phyloP scores from a whole-genome alignment of 2,113 vertebrate genomes.

The Tachysurus fulvidraco region DNA sequence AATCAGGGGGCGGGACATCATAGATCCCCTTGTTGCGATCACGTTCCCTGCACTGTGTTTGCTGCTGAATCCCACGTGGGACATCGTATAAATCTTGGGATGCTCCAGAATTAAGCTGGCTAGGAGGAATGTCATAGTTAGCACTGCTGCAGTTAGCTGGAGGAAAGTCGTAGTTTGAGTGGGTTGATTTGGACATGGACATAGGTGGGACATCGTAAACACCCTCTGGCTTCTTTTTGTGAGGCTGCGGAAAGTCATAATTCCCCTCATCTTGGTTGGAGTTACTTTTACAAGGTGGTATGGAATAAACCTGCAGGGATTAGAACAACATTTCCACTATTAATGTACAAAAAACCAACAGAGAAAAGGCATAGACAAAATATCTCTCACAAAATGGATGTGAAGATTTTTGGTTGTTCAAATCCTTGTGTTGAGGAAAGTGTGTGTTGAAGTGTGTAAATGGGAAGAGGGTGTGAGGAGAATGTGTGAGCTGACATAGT shows the following conservation, averaged over 20 bases:
- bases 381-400: slow-evolving; percentile 17
- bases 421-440: too few relatives aligned
- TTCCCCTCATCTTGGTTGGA: slow-evolving; percentile 73
- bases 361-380: not conserved
- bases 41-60: slow-evolving; percentile 66
- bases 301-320: slow-evolving; percentile 78
- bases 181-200: slow-evolving; percentile 66
- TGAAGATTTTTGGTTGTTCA: not conserved
- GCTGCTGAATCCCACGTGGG: slow-evolving; percentile 78
- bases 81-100: slow-evolving; percentile 86
- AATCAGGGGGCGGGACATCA: slow-evolving; percentile 79
- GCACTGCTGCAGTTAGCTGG: slow-evolving; percentile 62
- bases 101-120: slow-evolving; percentile 61
- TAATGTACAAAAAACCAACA: slow-evolving; percentile 6
- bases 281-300: slow-evolving; percentile 73
- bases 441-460: not conserved
- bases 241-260: slow-evolving; percentile 83
- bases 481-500: not conserved
- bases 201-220: slow-evolving; percentile 90
- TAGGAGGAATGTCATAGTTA: slow-evolving; percentile 79
- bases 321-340: slow-evolving; percentile 30
- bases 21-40: slow-evolving; percentile 79
- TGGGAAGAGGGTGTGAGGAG: not conserved
- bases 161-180: slow-evolving; percentile 73
- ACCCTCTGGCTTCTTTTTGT: slow-evolving; percentile 76